Evolutionary conservation across 2,797 vertebrate species (phyloP).

Genomic region (Gymnothorax reevesii): DNA sequence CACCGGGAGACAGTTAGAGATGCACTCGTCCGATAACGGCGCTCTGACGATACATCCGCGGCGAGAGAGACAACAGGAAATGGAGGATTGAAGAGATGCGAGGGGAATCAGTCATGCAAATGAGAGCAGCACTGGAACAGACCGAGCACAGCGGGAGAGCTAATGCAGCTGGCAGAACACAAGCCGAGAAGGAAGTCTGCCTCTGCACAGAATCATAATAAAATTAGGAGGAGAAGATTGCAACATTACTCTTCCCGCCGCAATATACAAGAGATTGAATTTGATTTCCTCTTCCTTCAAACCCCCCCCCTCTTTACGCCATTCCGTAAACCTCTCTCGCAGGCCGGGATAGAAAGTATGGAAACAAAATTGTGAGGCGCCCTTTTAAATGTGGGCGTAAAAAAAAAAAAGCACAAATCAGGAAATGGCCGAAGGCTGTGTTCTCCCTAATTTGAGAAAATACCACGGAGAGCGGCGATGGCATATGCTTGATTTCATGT

Average conservation of each 20-base stretch:
- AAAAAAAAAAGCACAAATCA: neutral
- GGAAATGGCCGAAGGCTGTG: neutral
- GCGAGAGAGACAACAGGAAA: conserved; percentile 35
- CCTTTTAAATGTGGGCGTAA: neutral
- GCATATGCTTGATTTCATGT: neutral
- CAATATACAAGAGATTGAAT: conserved; percentile 51
- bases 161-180: conserved; percentile 62
- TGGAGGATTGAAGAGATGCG: conserved; percentile 21
- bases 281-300: conserved; percentile 16
- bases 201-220: conserved; percentile 61
- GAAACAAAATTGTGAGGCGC: neutral
- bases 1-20: conserved; percentile 23
- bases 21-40: conserved; percentile 23
- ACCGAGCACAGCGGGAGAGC: conserved; percentile 55
- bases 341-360: neutral
- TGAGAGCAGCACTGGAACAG: conserved; percentile 50
- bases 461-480: neutral
- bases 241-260: conserved; percentile 60
- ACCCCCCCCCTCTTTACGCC: neutral
- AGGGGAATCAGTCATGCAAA: conserved; percentile 58
- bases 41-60: conserved; percentile 20
- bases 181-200: conserved; percentile 59
- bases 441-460: neutral
- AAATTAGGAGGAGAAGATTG: conserved; percentile 61
- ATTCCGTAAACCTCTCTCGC: neutral